Percentiles rank a stretch among this genome's conserved stretches.
Conservation (phyloP, 2,888 invertebrate species). For the Hirtodrosophila trivittata region DNA sequence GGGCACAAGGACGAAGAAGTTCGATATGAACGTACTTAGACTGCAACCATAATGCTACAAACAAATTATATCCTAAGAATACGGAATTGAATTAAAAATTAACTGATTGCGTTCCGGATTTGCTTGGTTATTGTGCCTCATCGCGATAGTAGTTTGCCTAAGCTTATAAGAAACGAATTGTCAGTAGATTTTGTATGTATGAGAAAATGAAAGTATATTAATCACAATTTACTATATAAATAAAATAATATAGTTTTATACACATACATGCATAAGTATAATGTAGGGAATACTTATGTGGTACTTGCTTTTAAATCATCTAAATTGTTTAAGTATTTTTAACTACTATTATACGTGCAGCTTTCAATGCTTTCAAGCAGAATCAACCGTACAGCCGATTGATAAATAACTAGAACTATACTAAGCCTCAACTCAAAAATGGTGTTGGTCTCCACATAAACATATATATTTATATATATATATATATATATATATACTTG, state of each 20-base stretch:
- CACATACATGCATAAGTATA: slow-evolving; percentile 8
- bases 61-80: slow-evolving; percentile 21
- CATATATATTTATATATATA: too few species aligned
- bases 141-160: background rate
- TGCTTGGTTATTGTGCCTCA: background rate
- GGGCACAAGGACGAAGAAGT: slow-evolving; percentile 9
- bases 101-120: slow-evolving; percentile 35
- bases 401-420: slow-evolving; percentile 16
- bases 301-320: slow-evolving; percentile 67
- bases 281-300: slow-evolving; percentile 40
- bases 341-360: slow-evolving; percentile 12
- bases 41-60: slow-evolving; percentile 39
- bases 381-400: slow-evolving; percentile 11
- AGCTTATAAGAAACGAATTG: slow-evolving; percentile 28
- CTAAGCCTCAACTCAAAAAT: slow-evolving; percentile 15
- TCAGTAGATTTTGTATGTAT: slow-evolving; percentile 52
- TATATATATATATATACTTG: background rate
- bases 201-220: slow-evolving; percentile 16
- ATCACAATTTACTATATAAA: slow-evolving; percentile 14
- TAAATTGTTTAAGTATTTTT: slow-evolving; percentile 53
- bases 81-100: slow-evolving; percentile 46
- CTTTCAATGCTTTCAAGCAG: slow-evolving; percentile 17
- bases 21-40: slow-evolving; percentile 16
- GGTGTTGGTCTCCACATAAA: slow-evolving; percentile 76
- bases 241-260: slow-evolving; percentile 45